These are phyloP conservation scores for Elephantulus edwardii DNA, from an alignment of 2,113 vertebrate species.

Conservation along the genomic window DNA sequence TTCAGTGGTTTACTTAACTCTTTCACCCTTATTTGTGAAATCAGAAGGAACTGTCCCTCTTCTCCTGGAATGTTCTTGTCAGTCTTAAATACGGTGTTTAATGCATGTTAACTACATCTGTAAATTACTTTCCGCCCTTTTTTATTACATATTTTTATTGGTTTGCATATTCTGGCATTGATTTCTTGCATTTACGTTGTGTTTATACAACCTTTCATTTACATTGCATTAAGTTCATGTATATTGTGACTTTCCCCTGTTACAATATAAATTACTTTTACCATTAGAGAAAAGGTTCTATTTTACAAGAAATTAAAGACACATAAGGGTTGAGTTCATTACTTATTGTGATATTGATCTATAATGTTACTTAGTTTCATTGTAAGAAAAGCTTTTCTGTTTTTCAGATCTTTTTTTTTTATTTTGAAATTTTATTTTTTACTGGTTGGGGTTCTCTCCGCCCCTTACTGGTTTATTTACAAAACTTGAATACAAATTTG, in stretches of 20 bases:
- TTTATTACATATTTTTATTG: too few species aligned
- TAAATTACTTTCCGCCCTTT: too few species aligned
- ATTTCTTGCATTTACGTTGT: too few species aligned
- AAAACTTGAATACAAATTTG: too few species aligned
- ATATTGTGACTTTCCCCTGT: too few species aligned
- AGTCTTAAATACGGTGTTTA: neutral
- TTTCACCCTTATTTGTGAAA: neutral
- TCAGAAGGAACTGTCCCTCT: neutral
- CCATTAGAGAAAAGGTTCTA: neutral
- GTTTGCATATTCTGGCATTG: too few species aligned
- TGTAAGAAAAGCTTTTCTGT: neutral
- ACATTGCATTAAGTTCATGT: too few species aligned
- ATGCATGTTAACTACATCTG: too few species aligned
- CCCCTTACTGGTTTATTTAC: too few species aligned
- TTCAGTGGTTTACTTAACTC: neutral
- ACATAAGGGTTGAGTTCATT: neutral
- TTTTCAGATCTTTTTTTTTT: neutral
- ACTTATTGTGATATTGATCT: neutral
- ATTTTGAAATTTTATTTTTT: too few species aligned
- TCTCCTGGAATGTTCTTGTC: neutral
- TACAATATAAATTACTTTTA: neutral
- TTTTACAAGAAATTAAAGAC: neutral
- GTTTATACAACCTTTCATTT: too few species aligned
- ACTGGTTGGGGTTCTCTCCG: too few species aligned
- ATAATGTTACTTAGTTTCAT: neutral